Evolutionary conservation across 1,140 invertebrate species (phyloP), one percentile per base, ranked within the genome.

Genomic region (Neelides sp.): DNA sequence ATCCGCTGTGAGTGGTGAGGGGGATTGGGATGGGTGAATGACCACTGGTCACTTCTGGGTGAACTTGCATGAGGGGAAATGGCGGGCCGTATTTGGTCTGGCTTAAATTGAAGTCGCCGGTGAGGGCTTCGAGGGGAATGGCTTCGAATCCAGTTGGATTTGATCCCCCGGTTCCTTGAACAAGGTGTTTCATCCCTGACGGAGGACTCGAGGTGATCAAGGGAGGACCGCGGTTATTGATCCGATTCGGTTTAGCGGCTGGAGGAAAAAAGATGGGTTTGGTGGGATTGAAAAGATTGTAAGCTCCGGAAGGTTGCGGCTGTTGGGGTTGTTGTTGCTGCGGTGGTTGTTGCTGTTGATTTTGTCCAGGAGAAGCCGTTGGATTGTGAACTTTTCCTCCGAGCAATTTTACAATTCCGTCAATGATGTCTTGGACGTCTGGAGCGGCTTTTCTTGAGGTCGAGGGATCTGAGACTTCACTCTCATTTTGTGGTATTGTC

Each of bases 401-500:
- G 1, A 91, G 67, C 1, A 91, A 66, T 65, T 90, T 88, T 0
- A 91, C 85, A 30, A 92, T 84, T 10, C 85, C 86, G 5, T 85
- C 86, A 42, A 92, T 85, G 12, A 91, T 88, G 62, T 90, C 87
- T 66, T 90, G 83, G 46, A 90, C 87, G 65, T 89, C 85, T 17
- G 82, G 81, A 64, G 78, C 79, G 3, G 79, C 58, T 50, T 64
- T 64, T 17, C 63, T 42, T 17, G 51, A 55, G 19, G 47, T 42
- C 35, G 47, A 54, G 8, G 22, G 24, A 34, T 51, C 52, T 27
- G 26, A 19, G 36, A n/a, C n/a, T n/a, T n/a, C n/a, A n/a, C n/a
- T n/a, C n/a, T n/a, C n/a, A n/a, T n/a, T n/a, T n/a, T n/a, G n/a
- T n/a, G n/a, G n/a, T n/a, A n/a, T n/a, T n/a, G n/a, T n/a, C n/a